Evolutionary conservation across 1,140 invertebrate genomes (phyloP).

Genomic region (Atta colombica): DNA sequence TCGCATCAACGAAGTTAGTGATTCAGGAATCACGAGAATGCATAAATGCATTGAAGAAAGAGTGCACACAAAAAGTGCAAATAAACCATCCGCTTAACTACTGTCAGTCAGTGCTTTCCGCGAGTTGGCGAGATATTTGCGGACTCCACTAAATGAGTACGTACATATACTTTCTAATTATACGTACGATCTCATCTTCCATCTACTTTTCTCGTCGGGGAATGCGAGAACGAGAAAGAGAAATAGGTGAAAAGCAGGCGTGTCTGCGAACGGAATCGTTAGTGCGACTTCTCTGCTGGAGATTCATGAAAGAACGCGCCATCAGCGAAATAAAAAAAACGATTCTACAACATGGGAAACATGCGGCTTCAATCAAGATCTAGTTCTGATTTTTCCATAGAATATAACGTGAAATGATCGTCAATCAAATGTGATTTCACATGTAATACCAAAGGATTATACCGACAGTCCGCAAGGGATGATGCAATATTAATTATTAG

Average conservation of each 20-base stretch:
- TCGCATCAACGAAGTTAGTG: neutral
- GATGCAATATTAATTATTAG: slow-evolving; percentile 37
- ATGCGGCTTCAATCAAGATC: slow-evolving; percentile 49
- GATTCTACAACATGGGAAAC: slow-evolving; percentile 28
- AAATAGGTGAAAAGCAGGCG: slow-evolving; percentile 58
- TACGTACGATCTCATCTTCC: slow-evolving; percentile 72
- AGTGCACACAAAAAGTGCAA: slow-evolving; percentile 52
- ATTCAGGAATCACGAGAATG: neutral
- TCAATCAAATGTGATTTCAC: slow-evolving; percentile 9
- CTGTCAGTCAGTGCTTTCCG: slow-evolving; percentile 43
- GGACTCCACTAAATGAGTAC: slow-evolving; percentile 71
- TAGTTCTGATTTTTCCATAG: slow-evolving; percentile 4
- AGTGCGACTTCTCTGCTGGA: slow-evolving; percentile 43
- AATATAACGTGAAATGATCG: slow-evolving; percentile 12
- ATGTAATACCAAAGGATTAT: slow-evolving; percentile 32
- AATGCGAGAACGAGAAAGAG: slow-evolving; percentile 61
- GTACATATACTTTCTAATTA: slow-evolving; percentile 74
- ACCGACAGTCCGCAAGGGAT: neutral
- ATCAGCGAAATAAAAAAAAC: slow-evolving; percentile 21
- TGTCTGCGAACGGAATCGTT: slow-evolving; percentile 15
- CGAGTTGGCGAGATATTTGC: slow-evolving; percentile 59
- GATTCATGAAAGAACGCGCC: slow-evolving; percentile 36
- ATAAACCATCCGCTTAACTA: slow-evolving; percentile 59
- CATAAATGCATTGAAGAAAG: slow-evolving; percentile 1
- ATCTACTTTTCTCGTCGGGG: slow-evolving; percentile 70